Conservation (phyloP, 2,888 invertebrate genomes). For the Coenonympha arcania region DNA sequence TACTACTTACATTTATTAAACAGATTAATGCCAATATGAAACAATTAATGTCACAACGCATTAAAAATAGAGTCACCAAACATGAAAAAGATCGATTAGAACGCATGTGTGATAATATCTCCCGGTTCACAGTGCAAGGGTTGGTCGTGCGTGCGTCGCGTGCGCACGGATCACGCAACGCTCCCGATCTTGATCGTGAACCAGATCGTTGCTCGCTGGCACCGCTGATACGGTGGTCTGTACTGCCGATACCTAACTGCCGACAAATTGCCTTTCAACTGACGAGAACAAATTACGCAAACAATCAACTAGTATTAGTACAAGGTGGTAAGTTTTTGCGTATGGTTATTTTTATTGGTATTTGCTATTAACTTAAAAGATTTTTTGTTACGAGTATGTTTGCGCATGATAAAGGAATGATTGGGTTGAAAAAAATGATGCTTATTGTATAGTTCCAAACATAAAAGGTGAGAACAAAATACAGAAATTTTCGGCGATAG, state of each 20-base stretch:
- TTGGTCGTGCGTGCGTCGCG: slow-evolving; percentile 31
- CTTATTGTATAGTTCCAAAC: no score
- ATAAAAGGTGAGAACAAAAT: no score
- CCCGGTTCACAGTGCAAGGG: slow-evolving; percentile 32
- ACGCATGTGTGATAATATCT: slow-evolving; percentile 27
- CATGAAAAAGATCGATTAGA: slow-evolving; percentile 27
- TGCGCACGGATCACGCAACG: slow-evolving; percentile 29
- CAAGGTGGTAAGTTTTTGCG: no score
- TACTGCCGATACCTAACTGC: slow-evolving; percentile 13
- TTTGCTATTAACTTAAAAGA: background rate
- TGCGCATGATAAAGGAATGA: background rate
- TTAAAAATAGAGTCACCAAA: slow-evolving; percentile 19
- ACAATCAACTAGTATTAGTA: background rate
- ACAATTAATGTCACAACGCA: slow-evolving; percentile 2
- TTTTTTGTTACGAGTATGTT: background rate
- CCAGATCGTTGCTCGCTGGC: slow-evolving; percentile 18
- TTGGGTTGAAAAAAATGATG: background rate
- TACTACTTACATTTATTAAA: no score
- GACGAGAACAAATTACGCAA: slow-evolving; percentile 10
- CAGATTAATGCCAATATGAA: no score
- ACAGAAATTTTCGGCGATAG: no score
- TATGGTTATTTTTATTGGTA: background rate
- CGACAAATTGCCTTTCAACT: slow-evolving; percentile 24
- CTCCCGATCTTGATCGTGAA: slow-evolving; percentile 23
- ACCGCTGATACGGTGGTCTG: slow-evolving; percentile 13